Percentiles rank a stretch among this genome's conserved stretches.
Evolutionary conservation across 2,797 vertebrate genomes (phyloP).

Genomic region (Etheostoma perlongum): DNA sequence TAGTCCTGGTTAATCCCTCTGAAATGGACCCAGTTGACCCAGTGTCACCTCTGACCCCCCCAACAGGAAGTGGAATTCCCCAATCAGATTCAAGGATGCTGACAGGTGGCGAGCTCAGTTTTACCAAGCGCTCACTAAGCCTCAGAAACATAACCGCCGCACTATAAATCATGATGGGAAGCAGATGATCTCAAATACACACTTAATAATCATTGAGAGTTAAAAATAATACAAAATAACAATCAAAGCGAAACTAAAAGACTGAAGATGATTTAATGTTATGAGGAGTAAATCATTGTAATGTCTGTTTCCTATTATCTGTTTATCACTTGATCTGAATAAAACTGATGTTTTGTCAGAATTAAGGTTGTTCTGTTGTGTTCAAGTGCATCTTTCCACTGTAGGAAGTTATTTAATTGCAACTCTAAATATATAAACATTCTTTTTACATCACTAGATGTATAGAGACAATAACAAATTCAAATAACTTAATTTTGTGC

Average conservation of each 20-base stretch:
- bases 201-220: not conserved
- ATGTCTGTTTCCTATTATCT: not conserved
- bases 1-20: constrained; percentile 71
- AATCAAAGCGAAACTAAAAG: not conserved
- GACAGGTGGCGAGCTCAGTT: constrained; percentile 7
- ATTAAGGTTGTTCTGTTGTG: not conserved
- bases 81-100: constrained; percentile 45
- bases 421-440: not conserved
- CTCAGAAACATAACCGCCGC: not conserved
- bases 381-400: not conserved
- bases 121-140: not conserved
- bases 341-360: not conserved
- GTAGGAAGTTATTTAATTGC: not conserved
- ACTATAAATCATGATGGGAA: not conserved
- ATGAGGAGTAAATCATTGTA: not conserved
- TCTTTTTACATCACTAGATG: no score
- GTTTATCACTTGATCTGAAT: not conserved
- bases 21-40: constrained; percentile 65
- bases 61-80: constrained; percentile 56
- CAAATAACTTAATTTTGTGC: no score
- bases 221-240: not conserved
- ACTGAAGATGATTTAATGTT: not conserved
- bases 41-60: constrained; percentile 69
- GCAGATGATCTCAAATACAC: not conserved
- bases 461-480: no score